Conservation (phyloP, 2,113 vertebrate species). For the Callaeas wilsoni region DNA sequence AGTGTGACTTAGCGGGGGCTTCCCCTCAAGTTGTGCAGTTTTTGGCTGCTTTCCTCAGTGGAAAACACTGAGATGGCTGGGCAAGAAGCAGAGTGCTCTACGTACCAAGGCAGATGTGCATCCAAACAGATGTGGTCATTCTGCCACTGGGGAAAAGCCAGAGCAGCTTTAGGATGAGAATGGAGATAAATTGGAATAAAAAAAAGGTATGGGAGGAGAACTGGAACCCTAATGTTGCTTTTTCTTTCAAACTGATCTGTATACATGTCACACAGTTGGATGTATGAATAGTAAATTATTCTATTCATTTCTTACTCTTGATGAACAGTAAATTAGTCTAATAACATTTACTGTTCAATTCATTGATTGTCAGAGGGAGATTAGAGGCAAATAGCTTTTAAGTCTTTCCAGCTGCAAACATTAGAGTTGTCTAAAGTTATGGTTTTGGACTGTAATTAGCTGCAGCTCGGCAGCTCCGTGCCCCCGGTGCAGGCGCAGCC, state of each 20-base stretch:
- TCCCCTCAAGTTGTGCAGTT: not conserved
- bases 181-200: not conserved
- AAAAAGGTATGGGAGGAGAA: constrained; percentile 20
- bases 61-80: not conserved
- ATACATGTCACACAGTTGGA: constrained; percentile 52
- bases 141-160: not conserved
- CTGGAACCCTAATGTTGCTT: not conserved
- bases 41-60: not conserved
- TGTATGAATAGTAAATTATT: constrained; percentile 66
- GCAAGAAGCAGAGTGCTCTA: not conserved
- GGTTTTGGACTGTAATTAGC: constrained; percentile 53
- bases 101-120: not conserved
- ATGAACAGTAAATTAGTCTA: constrained; percentile 69
- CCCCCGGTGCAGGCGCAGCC: fast-evolving
- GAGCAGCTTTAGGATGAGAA: not conserved
- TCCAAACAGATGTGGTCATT: constrained; percentile 31
- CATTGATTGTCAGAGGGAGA: constrained; percentile 67
- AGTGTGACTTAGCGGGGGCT: not conserved
- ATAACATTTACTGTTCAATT: constrained; percentile 71
- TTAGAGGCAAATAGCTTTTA: constrained; percentile 68
- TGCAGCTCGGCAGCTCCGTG: not conserved
- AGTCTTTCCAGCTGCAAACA: constrained; percentile 65
- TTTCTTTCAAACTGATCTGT: constrained; percentile 44
- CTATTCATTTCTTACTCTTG: constrained; percentile 69
- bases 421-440: constrained; percentile 63